A percentile compares a stretch with the other conserved stretches of the same genome.
Conservation (phyloP, 2,113 vertebrate species). For the human (Homo sapiens) region DNA sequence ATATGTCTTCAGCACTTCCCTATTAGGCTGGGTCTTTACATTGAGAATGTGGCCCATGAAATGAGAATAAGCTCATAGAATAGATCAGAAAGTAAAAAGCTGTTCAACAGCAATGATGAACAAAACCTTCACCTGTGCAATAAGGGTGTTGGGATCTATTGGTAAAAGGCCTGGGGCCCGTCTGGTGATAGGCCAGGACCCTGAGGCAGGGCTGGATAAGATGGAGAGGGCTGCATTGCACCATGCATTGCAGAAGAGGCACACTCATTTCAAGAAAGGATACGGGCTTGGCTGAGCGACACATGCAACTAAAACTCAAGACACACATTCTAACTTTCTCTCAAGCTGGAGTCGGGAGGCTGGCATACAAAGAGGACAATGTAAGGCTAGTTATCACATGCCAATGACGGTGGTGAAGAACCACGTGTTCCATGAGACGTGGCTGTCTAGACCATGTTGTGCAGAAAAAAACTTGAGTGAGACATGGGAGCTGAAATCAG, state of each 20-base stretch:
- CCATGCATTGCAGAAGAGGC: rapidly evolving
- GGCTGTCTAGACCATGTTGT: rapidly evolving
- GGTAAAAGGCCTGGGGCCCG: rapidly evolving
- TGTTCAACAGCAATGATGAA: rapidly evolving
- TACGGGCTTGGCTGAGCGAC: background rate
- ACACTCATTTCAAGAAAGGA: rapidly evolving
- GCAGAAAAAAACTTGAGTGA: background rate
- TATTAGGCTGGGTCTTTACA: background rate
- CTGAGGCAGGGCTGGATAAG: background rate
- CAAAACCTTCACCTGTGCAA: rapidly evolving
- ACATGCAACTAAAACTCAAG: no score
- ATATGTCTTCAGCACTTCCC: rapidly evolving
- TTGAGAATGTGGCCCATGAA: background rate
- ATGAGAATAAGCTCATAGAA: background rate
- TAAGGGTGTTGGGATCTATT: rapidly evolving
- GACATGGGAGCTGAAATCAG: background rate
- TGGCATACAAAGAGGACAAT: rapidly evolving
- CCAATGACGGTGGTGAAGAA: background rate
- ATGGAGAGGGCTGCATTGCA: background rate
- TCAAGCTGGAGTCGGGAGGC: background rate
- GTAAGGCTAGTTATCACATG: rapidly evolving
- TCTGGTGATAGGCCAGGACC: rapidly evolving
- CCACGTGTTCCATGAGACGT: rapidly evolving
- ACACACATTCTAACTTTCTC: rapidly evolving
- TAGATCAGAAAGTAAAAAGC: rapidly evolving